A percentile compares a stretch with the other conserved stretches of the same genome.
Conservation (phyloP, 2,113 vertebrate genomes). For the Nansenia antarctica region DNA sequence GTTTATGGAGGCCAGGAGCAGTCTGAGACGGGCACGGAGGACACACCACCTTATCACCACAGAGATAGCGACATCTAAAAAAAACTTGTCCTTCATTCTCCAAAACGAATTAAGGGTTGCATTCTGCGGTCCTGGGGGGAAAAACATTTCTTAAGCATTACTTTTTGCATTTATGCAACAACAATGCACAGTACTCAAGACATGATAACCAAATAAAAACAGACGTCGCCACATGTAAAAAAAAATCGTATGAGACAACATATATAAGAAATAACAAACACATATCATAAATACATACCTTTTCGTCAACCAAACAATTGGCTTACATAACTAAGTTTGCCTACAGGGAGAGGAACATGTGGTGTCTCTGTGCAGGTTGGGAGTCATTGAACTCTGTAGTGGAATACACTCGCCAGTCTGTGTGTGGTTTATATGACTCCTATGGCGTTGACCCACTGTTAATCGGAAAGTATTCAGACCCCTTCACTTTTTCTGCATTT, state of each 20-base stretch:
- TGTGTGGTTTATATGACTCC: slow-evolving; percentile 25
- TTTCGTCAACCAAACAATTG: too few relatives aligned
- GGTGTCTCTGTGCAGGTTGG: not conserved
- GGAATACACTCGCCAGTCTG: not conserved
- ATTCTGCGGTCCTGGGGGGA: slow-evolving; percentile 6
- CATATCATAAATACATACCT: too few relatives aligned
- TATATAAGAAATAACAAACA: too few relatives aligned
- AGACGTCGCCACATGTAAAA: too few relatives aligned
- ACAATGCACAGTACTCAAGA: too few relatives aligned
- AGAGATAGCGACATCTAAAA: slow-evolving; percentile 52
- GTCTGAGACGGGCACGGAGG: slow-evolving; percentile 76
- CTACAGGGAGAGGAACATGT: too few relatives aligned
- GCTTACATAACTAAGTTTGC: too few relatives aligned
- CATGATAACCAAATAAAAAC: too few relatives aligned
- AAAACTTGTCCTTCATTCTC: slow-evolving; percentile 55
- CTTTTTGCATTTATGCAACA: too few relatives aligned
- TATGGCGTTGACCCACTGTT: slow-evolving; percentile 42
- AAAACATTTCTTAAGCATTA: not conserved
- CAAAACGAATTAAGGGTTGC: slow-evolving; percentile 34
- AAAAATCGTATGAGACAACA: too few relatives aligned
- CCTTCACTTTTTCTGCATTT: too few relatives aligned
- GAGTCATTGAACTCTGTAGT: slow-evolving; percentile 39
- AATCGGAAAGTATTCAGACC: too few relatives aligned
- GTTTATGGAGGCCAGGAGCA: slow-evolving; percentile 74
- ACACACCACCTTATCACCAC: slow-evolving; percentile 66